Evolutionary conservation across 1,140 invertebrate genomes (phyloP).

Genomic region (Schlechtendalia chinensis): DNA sequence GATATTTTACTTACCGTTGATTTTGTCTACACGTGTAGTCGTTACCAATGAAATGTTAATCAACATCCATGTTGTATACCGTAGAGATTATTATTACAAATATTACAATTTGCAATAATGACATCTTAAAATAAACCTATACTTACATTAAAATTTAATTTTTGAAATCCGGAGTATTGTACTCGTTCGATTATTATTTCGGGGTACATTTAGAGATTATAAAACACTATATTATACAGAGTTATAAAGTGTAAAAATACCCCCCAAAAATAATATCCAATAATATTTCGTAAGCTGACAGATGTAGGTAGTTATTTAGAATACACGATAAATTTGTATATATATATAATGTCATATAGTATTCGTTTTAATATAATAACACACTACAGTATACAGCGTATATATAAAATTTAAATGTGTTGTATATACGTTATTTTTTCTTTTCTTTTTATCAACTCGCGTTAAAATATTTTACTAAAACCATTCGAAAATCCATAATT

Average conservation of each 20-base stretch:
- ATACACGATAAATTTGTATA: background rate
- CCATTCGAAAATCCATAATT: background rate
- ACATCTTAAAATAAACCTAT: background rate
- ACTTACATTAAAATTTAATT: background rate
- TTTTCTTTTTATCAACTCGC: background rate
- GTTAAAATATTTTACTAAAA: background rate
- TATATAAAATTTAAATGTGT: background rate
- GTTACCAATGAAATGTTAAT: background rate
- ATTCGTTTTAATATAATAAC: background rate
- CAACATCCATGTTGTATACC: background rate
- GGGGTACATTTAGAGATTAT: slow-evolving; percentile 6
- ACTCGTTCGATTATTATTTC: background rate
- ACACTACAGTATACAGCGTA: background rate
- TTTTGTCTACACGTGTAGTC: background rate
- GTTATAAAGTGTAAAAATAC: background rate
- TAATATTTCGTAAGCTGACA: slow-evolving; percentile 6
- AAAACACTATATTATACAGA: background rate
- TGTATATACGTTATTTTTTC: too few relatives aligned
- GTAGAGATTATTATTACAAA: background rate
- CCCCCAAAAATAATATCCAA: slow-evolving; percentile 1
- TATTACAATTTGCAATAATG: too few relatives aligned
- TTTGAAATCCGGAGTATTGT: background rate
- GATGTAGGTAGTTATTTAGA: background rate
- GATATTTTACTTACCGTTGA: too few relatives aligned
- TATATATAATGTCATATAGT: background rate